A percentile compares a stretch with the other conserved stretches of the same genome.
Evolutionary conservation across 2,113 vertebrate genomes (phyloP).

Genomic region (cat (Felis catus)): F.catus_Fca126_mat1.0 CM031415.1:79903501-79904000

Average conservation of each 20-base stretch:
- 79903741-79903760: not conserved
- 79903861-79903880: not conserved
- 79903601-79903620: not conserved
- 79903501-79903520: not conserved
- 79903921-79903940: not conserved
- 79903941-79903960: not conserved
- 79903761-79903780: not conserved
- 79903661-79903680: not conserved
- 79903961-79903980: not conserved
- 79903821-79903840: not conserved
- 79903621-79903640: not conserved
- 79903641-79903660: not conserved
- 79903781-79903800: not conserved
- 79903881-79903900: not conserved
- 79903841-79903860: not conserved
- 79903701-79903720: not conserved
- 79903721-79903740: not conserved
- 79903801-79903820: not conserved
- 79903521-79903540: not conserved
- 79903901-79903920: not conserved
- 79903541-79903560: not conserved
- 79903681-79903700: not conserved
- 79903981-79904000: not conserved
- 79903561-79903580: not conserved
- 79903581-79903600: not conserved